phyloP scores from a whole-genome alignment of 2,888 invertebrate species.

The Melipona bicolor region DNA sequence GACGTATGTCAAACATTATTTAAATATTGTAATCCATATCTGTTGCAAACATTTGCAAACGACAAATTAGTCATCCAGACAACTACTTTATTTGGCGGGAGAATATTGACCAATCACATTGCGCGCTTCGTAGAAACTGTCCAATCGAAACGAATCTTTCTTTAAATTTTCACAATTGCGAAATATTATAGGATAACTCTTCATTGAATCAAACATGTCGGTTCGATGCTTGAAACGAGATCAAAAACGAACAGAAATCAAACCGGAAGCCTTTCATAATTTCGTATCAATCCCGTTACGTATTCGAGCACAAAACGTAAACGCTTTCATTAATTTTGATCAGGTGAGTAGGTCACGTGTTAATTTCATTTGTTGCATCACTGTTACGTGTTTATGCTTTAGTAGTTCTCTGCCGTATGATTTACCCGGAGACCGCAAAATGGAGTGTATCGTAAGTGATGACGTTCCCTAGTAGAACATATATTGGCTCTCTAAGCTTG shows the following conservation, averaged over 20 bases:
- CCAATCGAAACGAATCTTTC: neutral
- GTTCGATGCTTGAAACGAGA: neutral
- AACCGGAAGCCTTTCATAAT: neutral
- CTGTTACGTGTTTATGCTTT: conserved; percentile 43
- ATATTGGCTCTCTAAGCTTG: conserved; percentile 30
- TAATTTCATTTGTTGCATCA: conserved; percentile 43
- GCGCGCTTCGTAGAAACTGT: neutral
- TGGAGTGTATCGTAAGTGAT: conserved; percentile 24
- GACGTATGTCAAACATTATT: neutral
- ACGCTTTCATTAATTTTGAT: conserved; percentile 27
- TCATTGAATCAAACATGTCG: neutral
- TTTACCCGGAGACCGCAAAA: conserved; percentile 35
- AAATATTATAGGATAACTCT: neutral
- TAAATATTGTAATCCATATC: neutral
- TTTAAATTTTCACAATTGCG: neutral
- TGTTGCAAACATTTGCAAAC: neutral
- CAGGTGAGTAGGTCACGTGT: conserved; percentile 22
- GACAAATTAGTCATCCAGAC: neutral
- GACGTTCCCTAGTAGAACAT: conserved; percentile 4
- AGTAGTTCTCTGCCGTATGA: conserved; percentile 33
- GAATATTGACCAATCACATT: neutral
- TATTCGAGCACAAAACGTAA: neutral
- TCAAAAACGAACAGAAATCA: neutral
- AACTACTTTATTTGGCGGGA: neutral
- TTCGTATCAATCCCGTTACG: conserved; percentile 5